Evolutionary conservation across 2,888 invertebrate species (phyloP), one percentile per base, ranked within the genome.

Genomic region (Margaritifera margaritifera): DNA sequence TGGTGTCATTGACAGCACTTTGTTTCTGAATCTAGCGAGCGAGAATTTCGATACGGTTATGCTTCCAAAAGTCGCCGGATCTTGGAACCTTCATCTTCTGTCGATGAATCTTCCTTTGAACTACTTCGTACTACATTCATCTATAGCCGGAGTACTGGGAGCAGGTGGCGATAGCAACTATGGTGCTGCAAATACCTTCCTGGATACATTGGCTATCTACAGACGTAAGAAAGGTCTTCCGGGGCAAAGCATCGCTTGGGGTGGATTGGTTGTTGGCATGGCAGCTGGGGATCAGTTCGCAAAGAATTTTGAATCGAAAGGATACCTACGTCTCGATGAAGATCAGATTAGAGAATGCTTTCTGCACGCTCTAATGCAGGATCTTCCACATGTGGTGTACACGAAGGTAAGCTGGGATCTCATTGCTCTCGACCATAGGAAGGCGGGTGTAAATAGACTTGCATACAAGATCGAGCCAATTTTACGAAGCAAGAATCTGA

Each of bases 231-330:
- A 68, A 22, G 80, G 79, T 11, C 65, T 81, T 3, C 54, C 79
- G 4, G 85, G 74, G 2, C 82, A 83, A 69, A 70, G 72, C 27
- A 83, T 86, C 19, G 84, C 84, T 64, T 86, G 84, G 86, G 83
- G 84, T 20, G 75, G 82, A 15, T 73, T 85, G 6, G 74, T 70
- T 60, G 68, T 83, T 11, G 84, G 84, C 25, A 80, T 84, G 79
- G 76, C 72, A 2, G 59, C 68, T 6, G 64, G 69, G 25, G 64
- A 68, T 3, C 74, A 72, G 31, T 68, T 78, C 20, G 60, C 62
- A n/a, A 66, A 64, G 18, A 66, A 62, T 8, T 61, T 72, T 20
- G 58, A 62, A 53, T 31, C 62, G n/a, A 52, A 64, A 19, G 73
- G 75, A 5, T 64, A 62, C 20, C 24, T 60, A 20, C 59, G 66